Conservation (phyloP, 2,113 vertebrate genomes). For the Ammospiza caudacuta region DNA sequence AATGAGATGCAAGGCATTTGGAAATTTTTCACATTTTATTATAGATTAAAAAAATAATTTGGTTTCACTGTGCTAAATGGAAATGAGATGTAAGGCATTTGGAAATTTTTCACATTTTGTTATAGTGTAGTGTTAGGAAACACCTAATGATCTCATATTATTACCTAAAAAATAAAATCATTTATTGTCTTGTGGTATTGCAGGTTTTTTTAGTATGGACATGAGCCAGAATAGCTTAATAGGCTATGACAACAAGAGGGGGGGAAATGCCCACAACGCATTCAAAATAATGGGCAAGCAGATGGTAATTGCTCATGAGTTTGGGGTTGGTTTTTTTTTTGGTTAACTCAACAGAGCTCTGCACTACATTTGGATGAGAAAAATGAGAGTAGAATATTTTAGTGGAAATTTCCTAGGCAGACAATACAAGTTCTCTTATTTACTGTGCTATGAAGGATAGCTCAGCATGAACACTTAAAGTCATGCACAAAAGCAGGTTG, state of each 20-base stretch:
- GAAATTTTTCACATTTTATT: neutral
- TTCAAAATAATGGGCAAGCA: neutral
- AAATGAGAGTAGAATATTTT: neutral
- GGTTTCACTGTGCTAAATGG: no score
- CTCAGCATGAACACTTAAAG: neutral
- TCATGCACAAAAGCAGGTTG: neutral
- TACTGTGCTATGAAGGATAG: neutral
- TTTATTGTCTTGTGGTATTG: neutral
- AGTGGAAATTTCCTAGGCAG: neutral
- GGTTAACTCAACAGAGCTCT: neutral
- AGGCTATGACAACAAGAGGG: neutral
- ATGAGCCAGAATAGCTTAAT: neutral
- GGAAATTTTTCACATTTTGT: no score
- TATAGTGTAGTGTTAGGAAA: neutral
- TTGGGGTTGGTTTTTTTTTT: neutral
- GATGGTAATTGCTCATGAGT: neutral
- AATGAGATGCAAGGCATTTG: neutral
- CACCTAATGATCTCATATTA: neutral
- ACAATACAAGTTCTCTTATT: neutral
- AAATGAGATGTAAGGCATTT: no score
- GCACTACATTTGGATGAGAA: neutral
- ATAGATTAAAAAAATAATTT: no score
- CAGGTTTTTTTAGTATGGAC: neutral
- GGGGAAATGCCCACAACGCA: neutral
- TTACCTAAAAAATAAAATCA: neutral